These are phyloP conservation scores for Clunio marinus DNA, from an alignment of 2,888 invertebrate genomes.

Conservation along the genomic window DNA sequence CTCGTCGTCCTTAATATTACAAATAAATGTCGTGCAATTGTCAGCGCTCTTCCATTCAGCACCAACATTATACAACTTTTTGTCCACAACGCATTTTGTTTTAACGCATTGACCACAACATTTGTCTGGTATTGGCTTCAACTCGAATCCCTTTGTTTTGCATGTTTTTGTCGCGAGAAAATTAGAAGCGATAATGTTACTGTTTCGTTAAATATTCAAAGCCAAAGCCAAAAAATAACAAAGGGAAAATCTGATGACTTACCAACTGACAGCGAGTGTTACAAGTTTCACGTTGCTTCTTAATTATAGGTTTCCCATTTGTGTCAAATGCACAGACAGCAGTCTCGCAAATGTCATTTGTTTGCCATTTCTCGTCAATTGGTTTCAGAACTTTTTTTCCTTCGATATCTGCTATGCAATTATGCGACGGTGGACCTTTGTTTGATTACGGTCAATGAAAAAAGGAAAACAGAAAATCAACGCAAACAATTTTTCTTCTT, in stretches of 20 bases:
- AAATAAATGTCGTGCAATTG: conserved; percentile 62
- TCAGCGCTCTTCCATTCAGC: conserved; percentile 59
- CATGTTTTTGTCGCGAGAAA: no score
- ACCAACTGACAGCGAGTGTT: conserved; percentile 51
- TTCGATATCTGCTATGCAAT: conserved; percentile 48
- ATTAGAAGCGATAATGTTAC: no score
- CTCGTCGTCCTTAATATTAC: conserved; percentile 53
- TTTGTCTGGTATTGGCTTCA: conserved; percentile 48
- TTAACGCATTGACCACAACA: conserved; percentile 67
- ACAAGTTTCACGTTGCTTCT: conserved; percentile 53
- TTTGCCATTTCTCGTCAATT: conserved; percentile 53
- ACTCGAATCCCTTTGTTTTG: conserved; percentile 62
- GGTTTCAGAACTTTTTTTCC: conserved; percentile 47
- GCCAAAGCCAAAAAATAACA: conserved; percentile 44
- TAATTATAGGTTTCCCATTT: conserved; percentile 50
- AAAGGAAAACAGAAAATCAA: conserved; percentile 6
- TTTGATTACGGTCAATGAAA: not conserved
- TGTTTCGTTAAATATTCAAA: no score
- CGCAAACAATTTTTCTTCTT: not conserved
- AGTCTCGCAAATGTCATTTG: conserved; percentile 56
- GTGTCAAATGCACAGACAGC: conserved; percentile 53
- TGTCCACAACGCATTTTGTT: conserved; percentile 56
- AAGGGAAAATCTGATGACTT: conserved; percentile 33
- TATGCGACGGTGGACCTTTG: conserved; percentile 45
- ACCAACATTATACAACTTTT: conserved; percentile 53